These are phyloP conservation scores for Dynastes hyllus DNA, from an alignment of 2,888 invertebrate species.

Conservation along the genomic window DNA sequence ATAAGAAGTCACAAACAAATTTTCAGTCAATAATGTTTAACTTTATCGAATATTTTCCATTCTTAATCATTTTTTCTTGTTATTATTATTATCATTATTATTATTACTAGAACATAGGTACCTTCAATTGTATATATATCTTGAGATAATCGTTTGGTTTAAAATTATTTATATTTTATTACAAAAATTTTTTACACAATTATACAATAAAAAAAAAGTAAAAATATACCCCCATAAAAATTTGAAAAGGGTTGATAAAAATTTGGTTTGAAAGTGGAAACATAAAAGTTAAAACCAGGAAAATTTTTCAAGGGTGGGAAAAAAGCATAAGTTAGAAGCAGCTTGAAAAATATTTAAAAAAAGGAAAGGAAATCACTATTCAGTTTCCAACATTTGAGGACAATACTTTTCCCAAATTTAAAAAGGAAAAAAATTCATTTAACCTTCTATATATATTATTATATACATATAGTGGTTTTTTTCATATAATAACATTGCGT, in stretches of 20 bases:
- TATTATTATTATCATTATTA: constrained; percentile 25
- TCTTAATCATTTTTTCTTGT: background rate
- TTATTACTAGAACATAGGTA: constrained; percentile 68
- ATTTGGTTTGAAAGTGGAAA: no score
- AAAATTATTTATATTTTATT: no score
- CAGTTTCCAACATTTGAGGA: no score
- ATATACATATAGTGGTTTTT: constrained; percentile 51
- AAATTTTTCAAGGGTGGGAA: no score
- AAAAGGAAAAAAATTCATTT: constrained; percentile 70
- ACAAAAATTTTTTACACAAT: constrained; percentile 41
- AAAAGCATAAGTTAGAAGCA: no score
- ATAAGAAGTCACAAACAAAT: constrained; percentile 48
- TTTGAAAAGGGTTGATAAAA: no score
- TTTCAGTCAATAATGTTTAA: constrained; percentile 37
- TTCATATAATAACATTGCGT: constrained; percentile 43
- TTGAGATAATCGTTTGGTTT: no score
- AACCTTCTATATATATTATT: constrained; percentile 62
- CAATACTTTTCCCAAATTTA: no score
- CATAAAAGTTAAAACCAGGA: no score
- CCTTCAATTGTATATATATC: constrained; percentile 62
- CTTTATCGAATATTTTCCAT: constrained; percentile 41
- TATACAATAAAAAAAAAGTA: constrained; percentile 65
- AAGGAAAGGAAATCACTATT: no score
- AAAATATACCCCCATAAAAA: no score
- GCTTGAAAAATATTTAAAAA: no score